Evolutionary conservation across 2,888 invertebrate species (phyloP), one percentile per base, ranked within the genome.

Genomic region (Zygaena filipendulae): DNA sequence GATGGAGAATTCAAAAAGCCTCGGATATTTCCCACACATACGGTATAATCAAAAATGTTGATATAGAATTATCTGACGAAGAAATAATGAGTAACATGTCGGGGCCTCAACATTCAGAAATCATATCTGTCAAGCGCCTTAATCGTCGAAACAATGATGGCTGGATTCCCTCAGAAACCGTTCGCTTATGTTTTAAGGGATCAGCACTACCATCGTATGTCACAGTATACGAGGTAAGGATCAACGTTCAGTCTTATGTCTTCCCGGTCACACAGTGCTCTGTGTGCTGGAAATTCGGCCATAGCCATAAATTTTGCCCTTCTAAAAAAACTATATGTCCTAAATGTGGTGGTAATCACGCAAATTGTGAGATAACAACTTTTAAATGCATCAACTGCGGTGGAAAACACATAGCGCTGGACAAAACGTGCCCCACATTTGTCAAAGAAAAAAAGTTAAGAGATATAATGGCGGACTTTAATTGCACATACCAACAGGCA

Each of bases 401-500:
- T 2, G 40, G 38, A 3, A 21, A 27, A 7, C 41, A 45, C 21
- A 33, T 42, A 32, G 26, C 39, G 5, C 3, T 41, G 6, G 18
- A 13, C 4, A 41, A 34, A 29, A 21, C 6, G 1, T 42, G 42
- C 10, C 38, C 41, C 8, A 11, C 24, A 9, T 42, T 27, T 9
- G 5, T 32, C 6, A 42, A 38, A 29, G 45, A 45, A 19, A 40
- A 32, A 27, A 31, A 18, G 6, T 21, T 40, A 1, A 18, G 42
- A 12, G 35, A 39, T 13, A 11, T 40, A 3, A 44, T 44, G 42
- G 18, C 35, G 1, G 38, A 40, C 3, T 40, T 35, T 14, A 40
- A 39, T 13, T 41, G 40, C 23, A 33, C 38, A 5, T 42, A 39
- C 23, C 27, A 18, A 7, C 16, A 25, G 18, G 25, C 25, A 56